These are phyloP conservation scores for Lemur catta DNA, from an alignment of 2,797 vertebrate species.

Conservation along the genomic window DNA sequence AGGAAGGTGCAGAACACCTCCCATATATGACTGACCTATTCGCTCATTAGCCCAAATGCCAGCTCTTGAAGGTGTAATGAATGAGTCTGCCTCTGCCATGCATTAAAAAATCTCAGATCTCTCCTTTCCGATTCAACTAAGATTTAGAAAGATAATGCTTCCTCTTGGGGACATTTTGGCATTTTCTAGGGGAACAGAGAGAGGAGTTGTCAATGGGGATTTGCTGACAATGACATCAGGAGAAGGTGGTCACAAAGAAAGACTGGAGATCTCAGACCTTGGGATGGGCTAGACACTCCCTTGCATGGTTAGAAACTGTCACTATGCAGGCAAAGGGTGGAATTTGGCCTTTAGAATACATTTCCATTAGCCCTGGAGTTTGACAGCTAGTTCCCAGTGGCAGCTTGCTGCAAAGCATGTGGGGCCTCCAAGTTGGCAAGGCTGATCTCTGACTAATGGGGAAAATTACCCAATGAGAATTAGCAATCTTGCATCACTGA, in stretches of 20 bases:
- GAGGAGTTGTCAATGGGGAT: background rate
- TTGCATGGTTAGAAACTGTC: background rate
- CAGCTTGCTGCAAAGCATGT: background rate
- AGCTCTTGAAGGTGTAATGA: background rate
- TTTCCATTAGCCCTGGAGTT: conserved; percentile 45
- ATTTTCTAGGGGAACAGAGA: conserved; percentile 3
- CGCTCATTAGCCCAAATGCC: background rate
- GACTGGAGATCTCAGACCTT: background rate
- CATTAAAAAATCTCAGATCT: background rate
- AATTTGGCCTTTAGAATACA: conserved; percentile 40
- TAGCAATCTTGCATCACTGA: conserved; percentile 37
- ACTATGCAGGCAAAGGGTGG: background rate
- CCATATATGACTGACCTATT: background rate
- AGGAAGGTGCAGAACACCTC: background rate
- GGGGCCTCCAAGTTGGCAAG: conserved; percentile 54
- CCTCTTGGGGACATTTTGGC: background rate
- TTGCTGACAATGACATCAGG: background rate
- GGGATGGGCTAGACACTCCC: background rate
- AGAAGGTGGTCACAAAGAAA: background rate
- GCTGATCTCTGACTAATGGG: conserved; percentile 64
- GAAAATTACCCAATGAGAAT: conserved; percentile 68
- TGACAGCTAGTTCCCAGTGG: conserved; percentile 15
- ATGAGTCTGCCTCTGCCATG: background rate
- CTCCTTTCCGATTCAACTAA: background rate
- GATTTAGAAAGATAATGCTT: conserved; percentile 9